A percentile compares a stretch with the other conserved stretches of the same genome.
Conservation (phyloP, 2,797 vertebrate species). For the Chloroceryle inda region DNA sequence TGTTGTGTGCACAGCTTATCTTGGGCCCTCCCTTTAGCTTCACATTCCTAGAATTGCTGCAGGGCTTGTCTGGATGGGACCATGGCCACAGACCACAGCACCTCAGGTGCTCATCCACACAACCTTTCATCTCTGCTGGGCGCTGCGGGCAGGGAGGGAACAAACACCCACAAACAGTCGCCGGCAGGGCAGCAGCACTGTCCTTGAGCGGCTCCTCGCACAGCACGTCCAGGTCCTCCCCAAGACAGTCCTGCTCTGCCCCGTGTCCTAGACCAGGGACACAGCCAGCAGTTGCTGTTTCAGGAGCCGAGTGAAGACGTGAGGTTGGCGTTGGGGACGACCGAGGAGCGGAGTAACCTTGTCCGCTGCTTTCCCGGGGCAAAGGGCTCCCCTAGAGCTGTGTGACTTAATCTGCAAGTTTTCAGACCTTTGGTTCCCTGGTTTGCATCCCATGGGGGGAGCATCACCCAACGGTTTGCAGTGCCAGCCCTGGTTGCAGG, state of each 20-base stretch:
- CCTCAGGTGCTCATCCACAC: not conserved
- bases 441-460: rapidly evolving
- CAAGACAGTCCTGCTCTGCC: not conserved
- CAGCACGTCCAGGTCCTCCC: rapidly evolving
- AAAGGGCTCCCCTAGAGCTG: not conserved
- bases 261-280: rapidly evolving
- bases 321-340: rapidly evolving
- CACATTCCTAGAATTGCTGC: slow-evolving; percentile 19
- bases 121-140: not conserved
- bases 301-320: rapidly evolving
- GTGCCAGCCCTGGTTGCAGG: not conserved
- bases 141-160: rapidly evolving
- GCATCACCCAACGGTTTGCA: rapidly evolving
- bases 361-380: too few species aligned
- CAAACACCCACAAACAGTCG: not conserved
- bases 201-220: not conserved
- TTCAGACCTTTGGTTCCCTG: not conserved
- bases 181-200: not conserved
- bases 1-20: slow-evolving; percentile 22
- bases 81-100: not conserved
- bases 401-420: not conserved
- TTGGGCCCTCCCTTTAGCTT: not conserved
- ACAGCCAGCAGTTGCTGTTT: rapidly evolving
- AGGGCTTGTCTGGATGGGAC: not conserved
- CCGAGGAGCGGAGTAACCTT: rapidly evolving